phyloP scores from a whole-genome alignment of 2,888 invertebrate genomes.

The Euclidia mi region DNA sequence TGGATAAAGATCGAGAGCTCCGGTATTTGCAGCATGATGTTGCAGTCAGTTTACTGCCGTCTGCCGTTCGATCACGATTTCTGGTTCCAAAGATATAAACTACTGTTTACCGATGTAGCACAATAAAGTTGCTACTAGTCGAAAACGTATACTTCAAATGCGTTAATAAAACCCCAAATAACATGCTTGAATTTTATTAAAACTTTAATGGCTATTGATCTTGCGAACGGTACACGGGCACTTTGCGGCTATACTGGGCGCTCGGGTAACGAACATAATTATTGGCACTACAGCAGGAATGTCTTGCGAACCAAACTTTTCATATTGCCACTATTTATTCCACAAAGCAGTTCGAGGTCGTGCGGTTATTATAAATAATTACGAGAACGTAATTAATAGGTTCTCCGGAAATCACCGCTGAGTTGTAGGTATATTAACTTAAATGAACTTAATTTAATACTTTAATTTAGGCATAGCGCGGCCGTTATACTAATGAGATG shows the following conservation, averaged over 20 bases:
- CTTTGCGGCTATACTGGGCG: background rate
- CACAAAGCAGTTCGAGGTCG: no score
- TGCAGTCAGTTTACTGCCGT: conserved; percentile 59
- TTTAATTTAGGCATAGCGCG: conserved; percentile 41
- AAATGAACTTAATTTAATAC: conserved; percentile 24
- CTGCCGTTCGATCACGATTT: conserved; percentile 62
- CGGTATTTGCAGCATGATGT: conserved; percentile 49
- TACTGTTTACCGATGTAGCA: conserved; percentile 54
- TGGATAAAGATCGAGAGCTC: conserved; percentile 44
- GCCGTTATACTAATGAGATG: conserved; percentile 47
- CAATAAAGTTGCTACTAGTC: conserved; percentile 67
- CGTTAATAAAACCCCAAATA: conserved; percentile 60
- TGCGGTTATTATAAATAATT: no score
- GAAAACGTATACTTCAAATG: conserved; percentile 59
- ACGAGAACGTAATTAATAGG: no score
- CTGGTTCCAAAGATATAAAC: conserved; percentile 65
- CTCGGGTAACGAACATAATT: conserved; percentile 6
- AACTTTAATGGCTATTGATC: conserved; percentile 52
- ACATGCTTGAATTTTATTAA: conserved; percentile 49
- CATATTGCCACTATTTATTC: conserved; percentile 16
- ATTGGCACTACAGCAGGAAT: conserved; percentile 11
- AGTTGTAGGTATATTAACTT: no score
- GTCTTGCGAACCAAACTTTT: conserved; percentile 26
- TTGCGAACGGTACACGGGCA: conserved; percentile 8
- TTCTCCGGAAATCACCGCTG: no score